Evolutionary conservation across 2,113 vertebrate species (phyloP).

Genomic region (Hippolais icterina): DNA sequence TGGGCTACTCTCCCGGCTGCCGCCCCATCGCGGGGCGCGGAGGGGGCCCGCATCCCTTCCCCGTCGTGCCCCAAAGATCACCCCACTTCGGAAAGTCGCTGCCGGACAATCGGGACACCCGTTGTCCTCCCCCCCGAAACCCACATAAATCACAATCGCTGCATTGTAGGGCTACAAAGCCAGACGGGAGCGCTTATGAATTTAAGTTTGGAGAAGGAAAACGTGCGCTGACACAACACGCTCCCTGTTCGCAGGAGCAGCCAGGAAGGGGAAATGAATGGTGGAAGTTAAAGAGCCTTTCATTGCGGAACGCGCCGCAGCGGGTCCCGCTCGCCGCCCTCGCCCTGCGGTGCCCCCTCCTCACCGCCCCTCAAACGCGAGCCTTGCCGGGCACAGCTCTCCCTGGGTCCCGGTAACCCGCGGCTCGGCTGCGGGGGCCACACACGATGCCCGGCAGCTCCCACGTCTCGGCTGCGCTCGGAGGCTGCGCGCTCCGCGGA

Average conservation of each 20-base stretch:
- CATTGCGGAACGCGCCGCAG: slow-evolving; percentile 26
- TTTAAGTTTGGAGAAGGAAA: slow-evolving; percentile 36
- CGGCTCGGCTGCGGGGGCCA: background rate
- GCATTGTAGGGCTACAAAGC: slow-evolving; percentile 39
- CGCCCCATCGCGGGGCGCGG: background rate
- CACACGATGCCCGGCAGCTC: background rate
- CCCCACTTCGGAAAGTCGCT: background rate
- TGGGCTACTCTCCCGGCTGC: background rate
- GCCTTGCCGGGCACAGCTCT: background rate
- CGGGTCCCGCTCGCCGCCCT: slow-evolving; percentile 6
- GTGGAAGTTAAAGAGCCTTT: slow-evolving; percentile 56
- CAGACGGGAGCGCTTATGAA: slow-evolving; percentile 27
- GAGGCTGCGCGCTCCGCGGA: too few relatives aligned
- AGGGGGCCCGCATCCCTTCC: background rate
- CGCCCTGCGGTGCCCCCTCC: background rate
- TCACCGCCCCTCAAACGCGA: background rate
- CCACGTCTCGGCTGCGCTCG: background rate
- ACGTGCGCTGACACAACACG: slow-evolving; percentile 35
- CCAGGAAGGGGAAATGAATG: slow-evolving; percentile 67
- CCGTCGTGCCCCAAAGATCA: slow-evolving; percentile 8
- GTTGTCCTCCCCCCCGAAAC: background rate
- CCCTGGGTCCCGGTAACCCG: background rate
- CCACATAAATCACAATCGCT: slow-evolving; percentile 36
- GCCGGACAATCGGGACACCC: slow-evolving; percentile 11
- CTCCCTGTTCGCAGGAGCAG: slow-evolving; percentile 39